phyloP scores from a whole-genome alignment of 2,888 invertebrate genomes.

The Incurvaria masculella region DNA sequence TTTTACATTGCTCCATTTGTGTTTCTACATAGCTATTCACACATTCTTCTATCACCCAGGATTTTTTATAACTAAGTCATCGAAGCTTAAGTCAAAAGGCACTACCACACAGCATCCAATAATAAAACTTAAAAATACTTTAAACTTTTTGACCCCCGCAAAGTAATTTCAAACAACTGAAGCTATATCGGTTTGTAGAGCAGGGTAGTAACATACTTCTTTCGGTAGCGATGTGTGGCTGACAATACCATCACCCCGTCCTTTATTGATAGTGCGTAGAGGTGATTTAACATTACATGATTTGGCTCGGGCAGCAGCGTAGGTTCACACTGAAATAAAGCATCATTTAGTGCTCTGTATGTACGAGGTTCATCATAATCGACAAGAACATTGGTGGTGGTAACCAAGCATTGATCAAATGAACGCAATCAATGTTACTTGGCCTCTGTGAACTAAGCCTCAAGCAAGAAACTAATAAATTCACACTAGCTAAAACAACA shows the following conservation, averaged over 20 bases:
- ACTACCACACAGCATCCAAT: too few relatives aligned
- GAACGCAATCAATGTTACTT: neutral
- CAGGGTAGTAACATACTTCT: constrained; percentile 98
- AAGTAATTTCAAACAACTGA: too few relatives aligned
- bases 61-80: too few relatives aligned
- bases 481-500: too few relatives aligned
- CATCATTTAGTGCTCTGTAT: too few relatives aligned
- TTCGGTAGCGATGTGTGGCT: constrained; percentile 96
- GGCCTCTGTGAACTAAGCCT: neutral
- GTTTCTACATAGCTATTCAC: too few relatives aligned
- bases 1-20: too few relatives aligned
- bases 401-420: neutral
- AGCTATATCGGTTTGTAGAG: constrained; percentile 94
- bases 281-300: constrained; percentile 99
- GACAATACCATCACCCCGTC: constrained; percentile 99
- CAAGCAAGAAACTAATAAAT: constrained; percentile 9
- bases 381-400: neutral
- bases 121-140: too few relatives aligned
- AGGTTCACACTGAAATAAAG: constrained; percentile 94
- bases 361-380: too few relatives aligned
- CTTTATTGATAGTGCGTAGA: constrained; percentile 99
- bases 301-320: constrained; percentile 99
- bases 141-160: too few relatives aligned
- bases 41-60: too few relatives aligned
- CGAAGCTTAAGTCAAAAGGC: too few relatives aligned